Evolutionary conservation across 2,797 vertebrate genomes (phyloP), one percentile per base, ranked within the genome.

Genomic region (Syngnathus acus): DNA sequence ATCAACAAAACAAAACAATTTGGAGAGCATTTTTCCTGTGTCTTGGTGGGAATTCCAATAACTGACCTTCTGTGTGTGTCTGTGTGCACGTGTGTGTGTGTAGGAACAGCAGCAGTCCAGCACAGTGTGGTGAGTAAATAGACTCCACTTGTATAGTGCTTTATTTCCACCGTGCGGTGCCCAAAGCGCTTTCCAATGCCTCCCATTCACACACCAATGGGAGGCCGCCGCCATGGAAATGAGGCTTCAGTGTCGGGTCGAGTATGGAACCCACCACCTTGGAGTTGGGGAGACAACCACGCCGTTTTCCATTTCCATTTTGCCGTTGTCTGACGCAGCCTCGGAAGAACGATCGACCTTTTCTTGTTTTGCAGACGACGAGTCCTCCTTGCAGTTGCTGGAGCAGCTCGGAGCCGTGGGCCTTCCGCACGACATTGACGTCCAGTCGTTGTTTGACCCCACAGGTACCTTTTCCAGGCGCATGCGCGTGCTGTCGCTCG

Each of bases 361-460:
- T 64, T 48, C 62, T 13, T 4, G 38, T 69, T 8, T 82, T 78
- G 69, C 78, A 87, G 86, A 42, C 47, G 94, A 93, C 0, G 92
- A 94, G 71, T 93, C 91, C 77, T 89, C 90, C 77, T 89, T 88
- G 63, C 93, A 94, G 82, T 88, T 94, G 60, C 91, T 94, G 90
- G 92, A 95, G 82, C 95, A 99, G 86, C 91, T 96, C 65, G 94
- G 93, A 81, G 92, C 93, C 73, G 90, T 99, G 47, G 97, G 97
- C 84, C 93, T 98, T 78, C 95, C 96, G 8, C 93, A 93, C 76
- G 94, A 94, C 86, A 85, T 95, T 83, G 90, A 94, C 70, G 85
- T 95, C 88, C 94, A 95, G 81, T 94, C 94, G 88, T 93, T 99
- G 90, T 96, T 98, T 66, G 95, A 98, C 83, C 90, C 94, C 78